A percentile compares a stretch with the other conserved stretches of the same genome.
Conservation (phyloP, 2,797 vertebrate species). For the Phalanger gymnotis region DNA sequence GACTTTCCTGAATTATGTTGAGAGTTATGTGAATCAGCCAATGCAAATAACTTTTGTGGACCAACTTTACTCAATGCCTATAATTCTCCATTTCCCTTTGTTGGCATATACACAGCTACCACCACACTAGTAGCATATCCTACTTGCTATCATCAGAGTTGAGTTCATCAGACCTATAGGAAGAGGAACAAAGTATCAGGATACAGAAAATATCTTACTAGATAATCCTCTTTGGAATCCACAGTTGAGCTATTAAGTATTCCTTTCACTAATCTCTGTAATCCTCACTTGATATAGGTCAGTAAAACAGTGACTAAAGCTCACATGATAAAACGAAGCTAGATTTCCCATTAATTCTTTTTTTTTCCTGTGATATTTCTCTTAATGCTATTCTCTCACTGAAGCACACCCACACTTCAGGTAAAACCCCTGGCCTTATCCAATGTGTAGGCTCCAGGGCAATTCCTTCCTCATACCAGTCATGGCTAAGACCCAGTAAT, state of each 20-base stretch:
- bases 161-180: conserved; percentile 73
- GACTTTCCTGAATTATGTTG: background rate
- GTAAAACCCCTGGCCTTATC: conserved; percentile 9
- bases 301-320: conserved; percentile 79
- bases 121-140: background rate
- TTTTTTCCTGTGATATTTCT: conserved; percentile 52
- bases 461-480: conserved; percentile 3
- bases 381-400: conserved; percentile 53
- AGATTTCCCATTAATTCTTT: conserved; percentile 69
- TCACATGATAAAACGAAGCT: conserved; percentile 73
- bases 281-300: conserved; percentile 80
- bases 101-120: conserved; percentile 15
- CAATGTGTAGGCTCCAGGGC: background rate
- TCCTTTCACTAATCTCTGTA: conserved; percentile 80
- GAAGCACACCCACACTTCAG: conserved; percentile 29
- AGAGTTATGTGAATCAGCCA: background rate
- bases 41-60: background rate
- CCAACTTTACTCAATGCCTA: conserved; percentile 24
- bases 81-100: conserved; percentile 36
- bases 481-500: conserved; percentile 50
- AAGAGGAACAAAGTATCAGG: conserved; percentile 73
- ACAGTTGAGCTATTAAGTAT: conserved; percentile 82
- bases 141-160: conserved; percentile 55
- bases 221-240: conserved; percentile 83
- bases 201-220: conserved; percentile 78